phyloP scores from a whole-genome alignment of 2,888 invertebrate genomes.

The Mystacides longicornis region DNA sequence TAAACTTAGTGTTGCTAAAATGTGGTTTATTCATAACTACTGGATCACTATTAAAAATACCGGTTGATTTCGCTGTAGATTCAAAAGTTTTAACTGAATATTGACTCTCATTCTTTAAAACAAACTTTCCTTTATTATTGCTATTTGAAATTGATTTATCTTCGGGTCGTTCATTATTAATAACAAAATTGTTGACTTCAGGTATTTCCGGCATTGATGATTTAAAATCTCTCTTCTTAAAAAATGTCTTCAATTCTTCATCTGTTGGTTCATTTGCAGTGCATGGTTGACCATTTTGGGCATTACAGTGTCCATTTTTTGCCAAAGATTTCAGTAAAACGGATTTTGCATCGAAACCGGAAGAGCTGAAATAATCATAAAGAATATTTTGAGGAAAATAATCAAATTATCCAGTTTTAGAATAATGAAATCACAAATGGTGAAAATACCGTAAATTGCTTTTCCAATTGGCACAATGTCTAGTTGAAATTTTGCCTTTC shows the following conservation, averaged over 20 bases:
- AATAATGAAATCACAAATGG: not conserved
- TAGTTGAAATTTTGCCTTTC: slow-evolving; percentile 19
- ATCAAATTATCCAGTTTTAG: not conserved
- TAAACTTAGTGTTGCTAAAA: no score
- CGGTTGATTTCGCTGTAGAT: no score
- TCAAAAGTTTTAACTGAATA: no score
- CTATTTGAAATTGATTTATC: no score
- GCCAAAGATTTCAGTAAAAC: slow-evolving; percentile 14
- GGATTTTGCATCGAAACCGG: slow-evolving; percentile 9
- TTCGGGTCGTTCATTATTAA: no score
- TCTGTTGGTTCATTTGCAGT: slow-evolving; percentile 1
- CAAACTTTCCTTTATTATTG: no score
- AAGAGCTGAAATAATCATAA: slow-evolving; percentile 14
- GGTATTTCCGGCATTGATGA: not conserved
- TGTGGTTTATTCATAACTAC: no score
- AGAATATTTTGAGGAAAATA: not conserved
- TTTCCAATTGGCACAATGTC: slow-evolving; percentile 22
- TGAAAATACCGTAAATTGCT: slow-evolving; percentile 16
- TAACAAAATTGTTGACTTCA: not conserved
- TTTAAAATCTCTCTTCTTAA: not conserved
- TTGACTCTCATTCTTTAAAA: no score
- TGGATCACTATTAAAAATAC: no score
- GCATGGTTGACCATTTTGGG: slow-evolving; percentile 13
- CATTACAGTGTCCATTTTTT: slow-evolving; percentile 16
- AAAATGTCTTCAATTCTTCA: slow-evolving; percentile 5